Percentiles rank a stretch among this genome's conserved stretches.
Conservation (phyloP, 2,797 vertebrate species). For the Leptoclinus maculatus region DNA sequence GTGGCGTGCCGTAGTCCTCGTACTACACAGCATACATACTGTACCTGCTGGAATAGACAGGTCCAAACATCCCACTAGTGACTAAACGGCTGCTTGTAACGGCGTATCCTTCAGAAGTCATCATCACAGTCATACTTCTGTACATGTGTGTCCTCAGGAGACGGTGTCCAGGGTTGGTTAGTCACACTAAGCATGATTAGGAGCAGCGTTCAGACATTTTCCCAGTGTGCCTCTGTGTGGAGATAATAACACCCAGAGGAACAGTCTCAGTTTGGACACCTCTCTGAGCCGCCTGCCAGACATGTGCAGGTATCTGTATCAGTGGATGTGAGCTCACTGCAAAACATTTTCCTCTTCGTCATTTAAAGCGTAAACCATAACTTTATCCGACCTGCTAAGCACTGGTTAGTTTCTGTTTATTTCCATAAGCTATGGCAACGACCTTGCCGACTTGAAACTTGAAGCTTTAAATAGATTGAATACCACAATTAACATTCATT, state of each 20-base stretch:
- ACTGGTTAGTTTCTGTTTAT: neutral
- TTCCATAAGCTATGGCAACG: neutral
- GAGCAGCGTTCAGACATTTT: slow-evolving; percentile 52
- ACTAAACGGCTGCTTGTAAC: slow-evolving; percentile 21
- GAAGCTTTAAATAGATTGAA: neutral
- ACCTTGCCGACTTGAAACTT: neutral
- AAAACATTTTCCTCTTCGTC: neutral
- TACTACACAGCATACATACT: neutral
- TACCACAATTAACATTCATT: neutral
- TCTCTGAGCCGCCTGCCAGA: slow-evolving; percentile 31
- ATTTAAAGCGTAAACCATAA: neutral
- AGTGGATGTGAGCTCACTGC: slow-evolving; percentile 24
- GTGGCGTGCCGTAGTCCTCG: neutral
- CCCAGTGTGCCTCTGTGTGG: slow-evolving; percentile 41
- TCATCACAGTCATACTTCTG: slow-evolving; percentile 43
- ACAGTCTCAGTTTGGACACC: slow-evolving; percentile 25
- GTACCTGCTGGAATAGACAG: slow-evolving; percentile 5
- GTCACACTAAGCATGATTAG: slow-evolving; percentile 69
- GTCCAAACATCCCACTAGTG: slow-evolving; percentile 15
- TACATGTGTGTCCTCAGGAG: slow-evolving; percentile 48
- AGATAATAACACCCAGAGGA: slow-evolving; percentile 64
- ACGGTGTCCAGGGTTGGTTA: slow-evolving; percentile 43
- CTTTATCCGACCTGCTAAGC: neutral
- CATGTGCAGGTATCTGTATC: slow-evolving; percentile 30
- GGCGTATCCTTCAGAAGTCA: slow-evolving; percentile 50